phyloP scores from a whole-genome alignment of 2,797 vertebrate species.

The Menidia menidia region DNA sequence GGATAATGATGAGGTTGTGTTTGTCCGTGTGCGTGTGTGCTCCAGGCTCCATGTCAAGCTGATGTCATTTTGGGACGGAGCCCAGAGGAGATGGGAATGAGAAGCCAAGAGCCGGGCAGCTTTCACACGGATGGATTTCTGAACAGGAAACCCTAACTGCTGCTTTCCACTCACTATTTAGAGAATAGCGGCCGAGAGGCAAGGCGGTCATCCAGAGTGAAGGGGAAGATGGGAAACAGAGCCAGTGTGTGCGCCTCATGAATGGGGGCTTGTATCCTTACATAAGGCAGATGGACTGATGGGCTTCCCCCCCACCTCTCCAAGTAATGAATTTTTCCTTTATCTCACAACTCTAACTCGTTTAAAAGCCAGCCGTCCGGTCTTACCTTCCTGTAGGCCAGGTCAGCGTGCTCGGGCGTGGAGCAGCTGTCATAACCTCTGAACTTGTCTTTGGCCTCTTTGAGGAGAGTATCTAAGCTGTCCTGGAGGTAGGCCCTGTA shows the following conservation, averaged over 20 bases:
- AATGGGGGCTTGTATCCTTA: slow-evolving; percentile 36
- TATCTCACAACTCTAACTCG: slow-evolving; percentile 7
- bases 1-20: slow-evolving; percentile 51
- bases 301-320: not conserved
- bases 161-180: slow-evolving; percentile 69
- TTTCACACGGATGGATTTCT: slow-evolving; percentile 75
- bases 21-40: slow-evolving; percentile 27
- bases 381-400: slow-evolving; percentile 93
- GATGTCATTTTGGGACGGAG: slow-evolving; percentile 77
- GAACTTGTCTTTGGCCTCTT: slow-evolving; percentile 98
- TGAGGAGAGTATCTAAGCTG: slow-evolving; percentile 89
- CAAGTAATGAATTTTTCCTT: not conserved
- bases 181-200: slow-evolving; percentile 31
- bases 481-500: slow-evolving; percentile 88
- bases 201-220: slow-evolving; percentile 26
- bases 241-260: slow-evolving; percentile 11
- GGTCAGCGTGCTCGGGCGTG: slow-evolving; percentile 91
- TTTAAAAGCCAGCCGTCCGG: not conserved
- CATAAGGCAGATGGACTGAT: slow-evolving; percentile 18
- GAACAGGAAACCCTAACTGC: slow-evolving; percentile 72
- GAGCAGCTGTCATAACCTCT: slow-evolving; percentile 96
- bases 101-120: slow-evolving; percentile 48
- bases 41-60: slow-evolving; percentile 51
- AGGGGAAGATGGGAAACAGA: slow-evolving; percentile 44
- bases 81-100: slow-evolving; percentile 70